Percentiles rank a stretch among this genome's conserved stretches.
phyloP scores from a whole-genome alignment of 2,797 vertebrate species.

The Limosa lapponica region DNA sequence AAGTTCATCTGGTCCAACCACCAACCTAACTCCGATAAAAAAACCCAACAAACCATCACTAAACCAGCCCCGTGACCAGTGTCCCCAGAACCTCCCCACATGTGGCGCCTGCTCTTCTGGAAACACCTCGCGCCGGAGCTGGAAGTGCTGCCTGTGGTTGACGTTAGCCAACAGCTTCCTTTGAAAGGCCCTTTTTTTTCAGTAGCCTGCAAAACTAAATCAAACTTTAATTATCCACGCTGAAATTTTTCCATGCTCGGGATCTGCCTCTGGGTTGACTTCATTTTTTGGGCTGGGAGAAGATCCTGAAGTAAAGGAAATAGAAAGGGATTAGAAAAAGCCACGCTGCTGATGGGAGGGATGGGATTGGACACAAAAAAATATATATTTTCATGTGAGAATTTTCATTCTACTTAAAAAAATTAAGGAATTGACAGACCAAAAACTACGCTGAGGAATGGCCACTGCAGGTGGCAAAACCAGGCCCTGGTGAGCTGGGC shows the following conservation, averaged over 20 bases:
- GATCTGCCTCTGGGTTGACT: not conserved
- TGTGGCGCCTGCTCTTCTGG: rapidly evolving
- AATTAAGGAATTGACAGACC: not conserved
- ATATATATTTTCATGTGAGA: not conserved
- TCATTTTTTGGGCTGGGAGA: not conserved
- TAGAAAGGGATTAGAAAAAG: not conserved
- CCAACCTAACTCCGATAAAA: no score
- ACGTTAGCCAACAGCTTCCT: rapidly evolving
- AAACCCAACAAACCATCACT: no score
- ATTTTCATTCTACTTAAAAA: not conserved
- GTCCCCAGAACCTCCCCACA: rapidly evolving
- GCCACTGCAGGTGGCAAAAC: not conserved
- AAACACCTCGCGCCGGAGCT: rapidly evolving
- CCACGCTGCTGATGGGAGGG: rapidly evolving
- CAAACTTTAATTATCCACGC: not conserved
- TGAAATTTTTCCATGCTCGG: not conserved
- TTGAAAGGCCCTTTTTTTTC: not conserved
- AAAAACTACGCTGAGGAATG: not conserved
- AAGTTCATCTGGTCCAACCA: no score
- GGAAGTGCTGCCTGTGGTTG: rapidly evolving
- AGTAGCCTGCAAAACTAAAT: not conserved
- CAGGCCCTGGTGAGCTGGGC: not conserved
- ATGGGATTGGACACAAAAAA: no score
- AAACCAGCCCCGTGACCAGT: rapidly evolving
- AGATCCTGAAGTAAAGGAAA: not conserved